Evolutionary conservation across 2,113 vertebrate species (phyloP), one percentile per base, ranked within the genome.

Genomic region (Prionailurus bengalensis): DNA sequence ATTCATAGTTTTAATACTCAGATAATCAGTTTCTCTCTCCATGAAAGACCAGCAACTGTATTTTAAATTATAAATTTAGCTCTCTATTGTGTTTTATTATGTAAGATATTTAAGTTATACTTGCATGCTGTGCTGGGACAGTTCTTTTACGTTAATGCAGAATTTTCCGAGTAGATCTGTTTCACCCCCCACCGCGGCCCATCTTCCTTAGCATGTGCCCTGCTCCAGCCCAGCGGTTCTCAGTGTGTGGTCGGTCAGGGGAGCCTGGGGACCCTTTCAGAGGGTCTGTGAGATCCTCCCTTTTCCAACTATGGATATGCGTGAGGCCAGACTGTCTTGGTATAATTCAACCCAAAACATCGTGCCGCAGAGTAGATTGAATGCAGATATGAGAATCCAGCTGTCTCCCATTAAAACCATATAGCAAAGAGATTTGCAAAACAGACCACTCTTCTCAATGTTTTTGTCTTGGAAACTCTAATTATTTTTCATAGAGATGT

Each of bases 341-440:
- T 51, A 66, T 6, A 88, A 83, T 78, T 89, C 68, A 88, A 21
- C 78, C 65, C 83, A 53, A 93, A 92, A 68, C 9, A 25, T 33
- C 39, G 36, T 6, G 3, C 14, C 36, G 55, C 36, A 14, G 36
- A 14, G 36, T 53, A 81, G 65, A 81, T 0, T 39, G 83, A 80
- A 68, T 39, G 79, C 94, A 94, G 87, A 61, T 42, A 94, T 19
- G 70, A 94, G 39, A 61, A 36, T 27, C 39, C 94, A 95, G 78
- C 87, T 94, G 91, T 45, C 70, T 84, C 81, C 65, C 68, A 25
- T 94, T 94, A 97, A 74, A 74, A 55, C 16, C 15, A 36, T 51
- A 80, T 15, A 36, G 74, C n/a, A 68, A 21, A 82, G 78, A 58
- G 33, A 74, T 55, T 83, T 89, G 89, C 5, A 84, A n/a, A 89